These are phyloP conservation scores for Ellobium chinense DNA, from an alignment of 2,888 invertebrate species.

Conservation along the genomic window DNA sequence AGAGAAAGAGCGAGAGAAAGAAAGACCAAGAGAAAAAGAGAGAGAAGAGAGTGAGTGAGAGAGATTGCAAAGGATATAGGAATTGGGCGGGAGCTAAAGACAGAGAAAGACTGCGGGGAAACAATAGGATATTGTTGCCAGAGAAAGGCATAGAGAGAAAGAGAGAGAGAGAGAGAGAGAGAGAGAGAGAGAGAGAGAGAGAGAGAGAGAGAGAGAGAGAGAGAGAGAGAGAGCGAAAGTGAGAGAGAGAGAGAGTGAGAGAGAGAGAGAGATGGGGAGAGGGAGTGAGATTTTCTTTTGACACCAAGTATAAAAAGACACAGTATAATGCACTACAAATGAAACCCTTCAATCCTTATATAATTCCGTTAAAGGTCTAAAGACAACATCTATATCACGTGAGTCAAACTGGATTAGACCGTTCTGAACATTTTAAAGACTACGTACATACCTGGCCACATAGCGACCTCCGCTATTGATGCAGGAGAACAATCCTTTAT, in stretches of 20 bases:
- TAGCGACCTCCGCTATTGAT: not conserved
- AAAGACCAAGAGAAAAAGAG: constrained; percentile 9
- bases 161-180: constrained; percentile 23
- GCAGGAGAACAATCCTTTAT: constrained; percentile 22
- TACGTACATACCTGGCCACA: constrained; percentile 21
- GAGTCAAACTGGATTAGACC: no score
- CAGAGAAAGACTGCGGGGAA: constrained; percentile 33
- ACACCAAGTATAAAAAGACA: no score
- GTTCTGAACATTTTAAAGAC: no score
- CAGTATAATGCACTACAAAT: no score
- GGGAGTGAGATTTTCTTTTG: not conserved
- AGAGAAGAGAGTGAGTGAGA: not conserved
- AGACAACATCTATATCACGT: no score
- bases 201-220: constrained; percentile 26
- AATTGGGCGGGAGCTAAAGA: constrained; percentile 25
- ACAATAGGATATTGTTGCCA: not conserved
- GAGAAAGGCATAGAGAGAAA: not conserved
- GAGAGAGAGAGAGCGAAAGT: constrained; percentile 11
- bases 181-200: constrained; percentile 24
- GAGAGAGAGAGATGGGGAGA: constrained; percentile 3
- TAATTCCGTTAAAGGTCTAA: no score
- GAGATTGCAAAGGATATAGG: not conserved
- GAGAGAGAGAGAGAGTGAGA: constrained; percentile 17
- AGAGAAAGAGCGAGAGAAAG: constrained; percentile 39
- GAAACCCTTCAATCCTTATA: no score